These are phyloP conservation scores for Apostichopus leukothele DNA, from an alignment of 53 echinoderm and acorn worm species.

Conservation along the genomic window DNA sequence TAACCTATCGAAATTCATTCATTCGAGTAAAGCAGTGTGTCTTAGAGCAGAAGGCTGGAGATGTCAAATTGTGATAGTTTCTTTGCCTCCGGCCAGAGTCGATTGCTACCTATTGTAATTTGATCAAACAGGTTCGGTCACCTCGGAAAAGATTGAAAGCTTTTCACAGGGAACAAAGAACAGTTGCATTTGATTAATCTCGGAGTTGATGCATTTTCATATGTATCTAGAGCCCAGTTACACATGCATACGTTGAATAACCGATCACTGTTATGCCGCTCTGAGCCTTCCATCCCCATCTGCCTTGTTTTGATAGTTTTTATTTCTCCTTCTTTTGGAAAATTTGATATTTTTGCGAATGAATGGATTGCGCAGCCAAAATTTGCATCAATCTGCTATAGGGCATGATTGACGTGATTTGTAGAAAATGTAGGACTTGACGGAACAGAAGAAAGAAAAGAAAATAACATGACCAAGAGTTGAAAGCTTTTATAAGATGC, in stretches of 20 bases:
- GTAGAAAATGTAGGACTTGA: neutral
- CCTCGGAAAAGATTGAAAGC: conserved; percentile 26
- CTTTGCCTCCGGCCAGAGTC: conserved; percentile 17
- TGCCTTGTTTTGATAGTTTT: conserved; percentile 27
- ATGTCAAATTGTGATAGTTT: conserved; percentile 27
- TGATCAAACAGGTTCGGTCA: conserved; percentile 52
- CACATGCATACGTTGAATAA: neutral
- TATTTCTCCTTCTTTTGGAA: neutral
- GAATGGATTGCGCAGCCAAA: neutral
- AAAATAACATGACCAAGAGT: neutral
- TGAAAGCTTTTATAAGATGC: neutral
- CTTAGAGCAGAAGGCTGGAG: conserved; percentile 19
- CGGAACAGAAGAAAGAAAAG: neutral
- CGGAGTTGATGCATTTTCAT: conserved; percentile 23
- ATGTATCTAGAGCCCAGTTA: conserved; percentile 24
- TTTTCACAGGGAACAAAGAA: conserved; percentile 12
- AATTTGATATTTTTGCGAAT: conserved; percentile 11
- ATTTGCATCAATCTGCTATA: conserved; percentile 18
- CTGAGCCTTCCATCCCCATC: neutral
- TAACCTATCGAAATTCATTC: conserved; percentile 37
- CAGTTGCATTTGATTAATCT: conserved; percentile 34
- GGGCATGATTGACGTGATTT: conserved; percentile 1
- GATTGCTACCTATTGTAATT: conserved; percentile 36
- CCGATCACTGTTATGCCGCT: conserved; percentile 7
- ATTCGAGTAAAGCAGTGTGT: conserved; percentile 13